Percentiles rank a stretch among this genome's conserved stretches.
phyloP scores from a whole-genome alignment of 2,888 invertebrate genomes.

The Ophion slaviceki region DNA sequence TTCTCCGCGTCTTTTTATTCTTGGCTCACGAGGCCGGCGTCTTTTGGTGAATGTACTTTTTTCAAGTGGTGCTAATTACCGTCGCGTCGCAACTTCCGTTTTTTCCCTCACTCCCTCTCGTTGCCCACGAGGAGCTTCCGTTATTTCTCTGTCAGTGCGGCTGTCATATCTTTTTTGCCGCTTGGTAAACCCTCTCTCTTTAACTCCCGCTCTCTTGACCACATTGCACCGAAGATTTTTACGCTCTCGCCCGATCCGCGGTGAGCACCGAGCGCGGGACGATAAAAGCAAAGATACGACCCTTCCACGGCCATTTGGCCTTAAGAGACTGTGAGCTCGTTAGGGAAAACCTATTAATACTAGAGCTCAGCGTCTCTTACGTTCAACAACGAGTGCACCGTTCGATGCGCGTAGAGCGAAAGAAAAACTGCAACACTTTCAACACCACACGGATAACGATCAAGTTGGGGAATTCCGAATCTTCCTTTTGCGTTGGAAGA shows the following conservation, averaged over 20 bases:
- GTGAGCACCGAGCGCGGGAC: constrained; percentile 57
- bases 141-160: constrained; percentile 20
- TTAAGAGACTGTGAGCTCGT: constrained; percentile 31
- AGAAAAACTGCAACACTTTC: no score
- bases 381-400: no score
- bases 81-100: constrained; percentile 14
- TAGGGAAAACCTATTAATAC: constrained; percentile 38
- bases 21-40: background rate
- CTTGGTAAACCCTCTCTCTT: constrained; percentile 32
- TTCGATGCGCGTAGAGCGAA: background rate
- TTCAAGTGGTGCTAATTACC: constrained; percentile 54
- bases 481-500: no score
- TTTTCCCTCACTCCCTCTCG: background rate
- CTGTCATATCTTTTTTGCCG: background rate
- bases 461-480: no score
- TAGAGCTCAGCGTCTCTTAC: background rate
- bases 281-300: constrained; percentile 61
- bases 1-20: constrained; percentile 25
- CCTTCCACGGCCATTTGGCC: constrained; percentile 47
- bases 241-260: constrained; percentile 38
- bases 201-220: constrained; percentile 11
- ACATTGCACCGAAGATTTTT: constrained; percentile 57
- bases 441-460: no score
- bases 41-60: constrained; percentile 44
- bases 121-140: constrained; percentile 3